Conservation (phyloP, 1,140 invertebrate genomes). For the Ceratitis capitata region DNA sequence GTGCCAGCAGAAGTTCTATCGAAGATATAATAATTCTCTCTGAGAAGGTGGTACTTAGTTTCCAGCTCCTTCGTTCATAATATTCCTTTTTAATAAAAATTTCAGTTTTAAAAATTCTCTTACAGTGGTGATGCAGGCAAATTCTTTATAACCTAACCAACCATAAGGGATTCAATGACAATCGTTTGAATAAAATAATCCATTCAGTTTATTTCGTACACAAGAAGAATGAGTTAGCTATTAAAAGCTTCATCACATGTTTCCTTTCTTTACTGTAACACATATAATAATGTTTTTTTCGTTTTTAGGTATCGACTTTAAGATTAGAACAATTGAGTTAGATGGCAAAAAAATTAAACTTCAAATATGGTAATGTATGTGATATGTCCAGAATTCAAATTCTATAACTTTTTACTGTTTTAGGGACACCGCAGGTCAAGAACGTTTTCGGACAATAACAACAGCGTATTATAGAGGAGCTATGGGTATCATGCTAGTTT, state of each 20-base stretch:
- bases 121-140: too few relatives aligned
- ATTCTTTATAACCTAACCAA: too few relatives aligned
- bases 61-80: too few relatives aligned
- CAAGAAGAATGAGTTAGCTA: too few relatives aligned
- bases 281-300: slow-evolving; percentile 46
- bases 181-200: too few relatives aligned
- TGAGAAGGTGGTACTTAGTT: too few relatives aligned
- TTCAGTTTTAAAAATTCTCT: too few relatives aligned
- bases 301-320: slow-evolving; percentile 96
- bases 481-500: slow-evolving; percentile 99
- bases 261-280: not conserved
- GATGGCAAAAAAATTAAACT: slow-evolving; percentile 98
- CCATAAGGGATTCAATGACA: too few relatives aligned
- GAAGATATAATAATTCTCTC: too few relatives aligned
- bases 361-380: slow-evolving; percentile 91
- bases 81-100: too few relatives aligned
- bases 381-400: slow-evolving; percentile 4
- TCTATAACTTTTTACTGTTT: slow-evolving; percentile 33
- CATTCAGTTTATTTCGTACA: too few relatives aligned
- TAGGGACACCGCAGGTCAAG: slow-evolving; percentile 96
- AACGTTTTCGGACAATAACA: slow-evolving; percentile 97
- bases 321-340: slow-evolving; percentile 97
- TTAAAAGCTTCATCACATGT: not conserved
- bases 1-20: too few relatives aligned
- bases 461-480: slow-evolving; percentile 98